phyloP scores from a whole-genome alignment of 2,888 invertebrate genomes.

The Folsomia candida region DNA sequence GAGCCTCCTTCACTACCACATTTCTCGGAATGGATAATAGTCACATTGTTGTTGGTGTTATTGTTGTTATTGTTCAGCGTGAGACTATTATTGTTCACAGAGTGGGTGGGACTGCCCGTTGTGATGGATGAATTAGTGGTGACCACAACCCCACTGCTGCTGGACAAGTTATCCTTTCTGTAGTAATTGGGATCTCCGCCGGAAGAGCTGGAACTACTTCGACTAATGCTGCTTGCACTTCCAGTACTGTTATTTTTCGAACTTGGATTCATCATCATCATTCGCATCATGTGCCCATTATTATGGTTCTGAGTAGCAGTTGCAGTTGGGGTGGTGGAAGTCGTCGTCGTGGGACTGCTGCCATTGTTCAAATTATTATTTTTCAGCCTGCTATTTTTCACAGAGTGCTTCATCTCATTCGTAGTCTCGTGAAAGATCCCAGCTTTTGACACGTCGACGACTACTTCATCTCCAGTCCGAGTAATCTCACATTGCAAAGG shows the following conservation, averaged over 20 bases:
- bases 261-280: constrained; percentile 41
- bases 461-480: constrained; percentile 7
- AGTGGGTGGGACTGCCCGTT: constrained; percentile 7
- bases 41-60: constrained; percentile 7
- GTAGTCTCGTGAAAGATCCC: too few relatives aligned
- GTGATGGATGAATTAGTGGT: constrained; percentile 8
- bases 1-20: not conserved
- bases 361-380: not conserved
- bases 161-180: constrained; percentile 5
- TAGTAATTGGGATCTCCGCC: constrained; percentile 6
- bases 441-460: too few relatives aligned
- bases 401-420: not conserved
- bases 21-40: not conserved
- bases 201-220: constrained; percentile 38
- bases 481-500: constrained; percentile 12
- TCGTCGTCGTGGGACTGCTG: not conserved
- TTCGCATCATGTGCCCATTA: constrained; percentile 30
- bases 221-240: constrained; percentile 28
- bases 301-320: not conserved
- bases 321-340: not conserved
- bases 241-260: constrained; percentile 21
- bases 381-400: not conserved
- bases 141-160: constrained; percentile 14
- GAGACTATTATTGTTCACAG: constrained; percentile 1
- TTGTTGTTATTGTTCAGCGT: not conserved